Evolutionary conservation across 2,888 invertebrate genomes (phyloP).

Genomic region (Melangyna quadrimaculata): DNA sequence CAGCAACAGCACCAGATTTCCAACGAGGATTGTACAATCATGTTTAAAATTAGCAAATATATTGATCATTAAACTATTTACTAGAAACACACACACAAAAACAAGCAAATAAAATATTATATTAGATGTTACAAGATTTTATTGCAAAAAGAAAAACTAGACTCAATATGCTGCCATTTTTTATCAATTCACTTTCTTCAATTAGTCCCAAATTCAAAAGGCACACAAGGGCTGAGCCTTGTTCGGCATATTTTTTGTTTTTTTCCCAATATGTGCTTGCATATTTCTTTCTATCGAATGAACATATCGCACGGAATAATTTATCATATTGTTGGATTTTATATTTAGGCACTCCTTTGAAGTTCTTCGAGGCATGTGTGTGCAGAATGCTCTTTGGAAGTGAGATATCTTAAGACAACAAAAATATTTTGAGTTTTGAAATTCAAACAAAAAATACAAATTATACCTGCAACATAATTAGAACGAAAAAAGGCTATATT

Average conservation of each 20-base stretch:
- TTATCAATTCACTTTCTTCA: slow-evolving; percentile 84
- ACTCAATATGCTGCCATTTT: slow-evolving; percentile 87
- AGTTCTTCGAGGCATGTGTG: slow-evolving; percentile 86
- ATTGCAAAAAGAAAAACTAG: slow-evolving; percentile 41
- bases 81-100: not conserved
- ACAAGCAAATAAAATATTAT: slow-evolving; percentile 12
- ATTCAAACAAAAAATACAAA: not conserved
- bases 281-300: slow-evolving; percentile 88
- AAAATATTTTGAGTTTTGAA: not conserved
- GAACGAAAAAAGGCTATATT: slow-evolving; percentile 85
- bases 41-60: slow-evolving; percentile 45
- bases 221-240: slow-evolving; percentile 94
- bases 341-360: slow-evolving; percentile 85
- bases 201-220: slow-evolving; percentile 86
- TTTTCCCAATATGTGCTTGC: slow-evolving; percentile 95
- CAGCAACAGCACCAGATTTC: slow-evolving; percentile 18
- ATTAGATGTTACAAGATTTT: slow-evolving; percentile 50
- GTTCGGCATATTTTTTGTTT: slow-evolving; percentile 96
- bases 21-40: slow-evolving; percentile 51
- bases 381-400: slow-evolving; percentile 92
- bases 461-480: slow-evolving; percentile 82
- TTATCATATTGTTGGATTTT: slow-evolving; percentile 89
- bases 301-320: slow-evolving; percentile 89
- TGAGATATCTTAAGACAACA: slow-evolving; percentile 82
- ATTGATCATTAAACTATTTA: slow-evolving; percentile 19